Percentiles rank a stretch among this genome's conserved stretches.
Evolutionary conservation across 2,113 vertebrate species (phyloP).

Genomic region (Ochotona princeps): DNA sequence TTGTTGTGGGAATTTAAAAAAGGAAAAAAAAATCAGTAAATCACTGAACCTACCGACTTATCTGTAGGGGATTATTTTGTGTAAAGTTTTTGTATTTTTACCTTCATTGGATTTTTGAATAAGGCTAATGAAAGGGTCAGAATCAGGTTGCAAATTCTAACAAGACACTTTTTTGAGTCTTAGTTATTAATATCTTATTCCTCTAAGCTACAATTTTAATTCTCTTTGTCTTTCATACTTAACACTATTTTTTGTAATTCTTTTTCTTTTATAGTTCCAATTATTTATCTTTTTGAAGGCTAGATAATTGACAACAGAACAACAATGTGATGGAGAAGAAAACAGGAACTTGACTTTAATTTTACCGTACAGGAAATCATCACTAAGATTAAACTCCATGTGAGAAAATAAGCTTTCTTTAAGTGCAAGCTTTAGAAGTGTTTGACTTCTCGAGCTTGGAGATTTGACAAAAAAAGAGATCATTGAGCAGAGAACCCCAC

Average conservation of each 20-base stretch:
- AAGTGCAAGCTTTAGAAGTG: not conserved
- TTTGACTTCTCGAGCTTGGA: not conserved
- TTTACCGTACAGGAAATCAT: slow-evolving; percentile 31
- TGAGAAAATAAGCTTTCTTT: slow-evolving; percentile 52
- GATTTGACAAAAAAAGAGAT: not conserved
- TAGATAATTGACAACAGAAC: not conserved
- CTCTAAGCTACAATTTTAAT: not conserved
- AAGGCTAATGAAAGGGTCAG: not conserved
- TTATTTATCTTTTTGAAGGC: not conserved
- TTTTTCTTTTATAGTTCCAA: not conserved
- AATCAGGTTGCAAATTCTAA: slow-evolving; percentile 36
- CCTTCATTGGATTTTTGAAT: slow-evolving; percentile 4
- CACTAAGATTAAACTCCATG: not conserved
- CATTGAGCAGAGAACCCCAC: not conserved
- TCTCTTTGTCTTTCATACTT: not conserved
- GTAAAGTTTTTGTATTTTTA: slow-evolving; percentile 42
- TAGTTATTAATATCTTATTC: not conserved
- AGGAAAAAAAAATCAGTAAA: slow-evolving; percentile 60
- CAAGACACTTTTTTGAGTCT: not conserved
- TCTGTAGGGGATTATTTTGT: not conserved
- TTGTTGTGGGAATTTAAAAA: slow-evolving; percentile 37
- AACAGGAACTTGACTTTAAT: slow-evolving; percentile 7
- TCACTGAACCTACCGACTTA: not conserved
- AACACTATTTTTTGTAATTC: not conserved
- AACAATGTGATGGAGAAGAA: slow-evolving; percentile 27